Percentiles rank a stretch among this genome's conserved stretches.
These are phyloP conservation scores for Nudaria mundana DNA, from an alignment of 2,888 invertebrate species.

Conservation along the genomic window DNA sequence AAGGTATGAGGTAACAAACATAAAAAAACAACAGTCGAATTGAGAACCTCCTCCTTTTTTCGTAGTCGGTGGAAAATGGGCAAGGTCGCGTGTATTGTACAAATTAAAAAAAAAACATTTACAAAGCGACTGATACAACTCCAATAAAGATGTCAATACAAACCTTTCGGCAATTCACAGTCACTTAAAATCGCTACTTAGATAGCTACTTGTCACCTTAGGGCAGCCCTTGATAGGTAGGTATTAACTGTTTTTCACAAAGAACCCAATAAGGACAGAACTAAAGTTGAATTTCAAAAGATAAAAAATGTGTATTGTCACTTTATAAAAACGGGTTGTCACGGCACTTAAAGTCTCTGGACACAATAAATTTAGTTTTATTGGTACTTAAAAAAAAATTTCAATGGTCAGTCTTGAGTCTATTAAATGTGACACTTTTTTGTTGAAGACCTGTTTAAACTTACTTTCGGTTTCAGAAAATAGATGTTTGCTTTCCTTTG, in stretches of 20 bases:
- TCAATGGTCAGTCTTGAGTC: conserved; percentile 51
- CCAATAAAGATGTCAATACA: conserved; percentile 28
- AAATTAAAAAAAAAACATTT: conserved; percentile 10
- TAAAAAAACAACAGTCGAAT: too few relatives aligned
- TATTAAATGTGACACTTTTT: conserved; percentile 38
- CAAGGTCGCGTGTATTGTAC: too few relatives aligned
- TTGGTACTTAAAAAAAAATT: conserved; percentile 51
- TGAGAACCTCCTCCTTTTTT: too few relatives aligned
- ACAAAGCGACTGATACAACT: conserved; percentile 17
- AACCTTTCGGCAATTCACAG: conserved; percentile 14
- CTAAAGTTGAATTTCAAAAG: conserved; percentile 4
- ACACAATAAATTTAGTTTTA: conserved; percentile 73
- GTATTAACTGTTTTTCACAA: too few relatives aligned
- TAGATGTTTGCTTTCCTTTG: not conserved
- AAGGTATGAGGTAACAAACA: too few relatives aligned
- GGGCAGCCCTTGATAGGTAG: conserved; percentile 21
- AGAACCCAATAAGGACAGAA: too few relatives aligned
- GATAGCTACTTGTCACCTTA: conserved; percentile 21
- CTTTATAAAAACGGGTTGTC: conserved; percentile 37
- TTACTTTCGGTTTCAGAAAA: conserved; percentile 13
- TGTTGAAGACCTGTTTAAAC: conserved; percentile 23
- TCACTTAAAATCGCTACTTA: conserved; percentile 19
- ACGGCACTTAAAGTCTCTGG: conserved; percentile 53
- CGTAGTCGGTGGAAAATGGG: too few relatives aligned
- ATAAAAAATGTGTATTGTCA: not conserved